Conservation (phyloP, 2,797 vertebrate species). For the Falco naumanni region DNA sequence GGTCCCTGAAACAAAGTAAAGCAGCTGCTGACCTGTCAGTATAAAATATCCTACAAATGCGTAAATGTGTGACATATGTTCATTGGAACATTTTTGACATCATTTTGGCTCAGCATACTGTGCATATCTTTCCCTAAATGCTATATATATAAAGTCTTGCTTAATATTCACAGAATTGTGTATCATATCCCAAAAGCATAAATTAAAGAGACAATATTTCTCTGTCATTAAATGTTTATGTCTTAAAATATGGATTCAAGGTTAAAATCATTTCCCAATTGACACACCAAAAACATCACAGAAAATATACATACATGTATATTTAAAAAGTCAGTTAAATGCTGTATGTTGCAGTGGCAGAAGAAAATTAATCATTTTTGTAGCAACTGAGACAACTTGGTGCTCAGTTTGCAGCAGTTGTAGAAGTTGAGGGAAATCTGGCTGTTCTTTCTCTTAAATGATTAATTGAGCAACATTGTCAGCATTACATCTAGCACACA, state of each 20-base stretch:
- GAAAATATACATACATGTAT: neutral
- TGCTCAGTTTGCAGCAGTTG: neutral
- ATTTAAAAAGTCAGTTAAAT: neutral
- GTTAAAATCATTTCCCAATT: neutral
- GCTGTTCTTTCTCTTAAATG: neutral
- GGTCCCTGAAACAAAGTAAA: constrained; percentile 28
- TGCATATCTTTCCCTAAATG: neutral
- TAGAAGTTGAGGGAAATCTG: neutral
- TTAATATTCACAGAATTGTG: constrained; percentile 16
- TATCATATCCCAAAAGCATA: constrained; percentile 28
- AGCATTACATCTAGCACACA: neutral
- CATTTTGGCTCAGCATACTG: neutral
- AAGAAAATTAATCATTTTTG: neutral
- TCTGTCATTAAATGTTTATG: constrained; percentile 30
- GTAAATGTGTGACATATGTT: constrained; percentile 39
- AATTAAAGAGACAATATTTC: neutral
- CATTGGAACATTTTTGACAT: constrained; percentile 15
- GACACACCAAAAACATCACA: neutral
- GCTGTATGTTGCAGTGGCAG: neutral
- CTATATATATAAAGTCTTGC: constrained; percentile 20
- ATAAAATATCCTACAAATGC: constrained; percentile 6
- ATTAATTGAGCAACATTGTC: neutral
- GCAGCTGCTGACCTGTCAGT: constrained; percentile 33
- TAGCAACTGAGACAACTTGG: neutral
- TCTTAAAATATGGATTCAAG: constrained; percentile 19